Evolutionary conservation across 2,113 vertebrate species (phyloP), one percentile per base, ranked within the genome.

Genomic region (Xiphophorus couchianus): DNA sequence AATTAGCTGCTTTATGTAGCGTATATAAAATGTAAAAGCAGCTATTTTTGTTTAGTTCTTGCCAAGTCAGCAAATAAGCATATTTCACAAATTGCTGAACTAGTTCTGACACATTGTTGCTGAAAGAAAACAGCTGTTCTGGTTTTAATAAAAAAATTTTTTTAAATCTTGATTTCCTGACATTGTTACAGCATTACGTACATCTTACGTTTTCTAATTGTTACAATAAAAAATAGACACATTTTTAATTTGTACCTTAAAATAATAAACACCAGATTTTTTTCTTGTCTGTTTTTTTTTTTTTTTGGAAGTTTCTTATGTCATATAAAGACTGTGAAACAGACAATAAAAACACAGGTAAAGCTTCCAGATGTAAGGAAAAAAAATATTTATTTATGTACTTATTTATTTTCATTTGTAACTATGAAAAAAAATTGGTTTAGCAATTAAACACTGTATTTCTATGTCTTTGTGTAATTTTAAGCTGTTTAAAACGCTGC

Each of bases 371-470:
- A 44, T 78, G 61, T 73, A 74, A 65, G 62, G 74, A 17, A 73
- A 71, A 73, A 71, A 22, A 71, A 68, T 75, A 78, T 88, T 88
- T 93, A 86, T 93, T 90, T 92, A 90, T 92, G 91, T 74, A 92
- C 69, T 85, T 91, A 92, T 92, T 92, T 93, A 86, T 90, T 90
- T 89, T 87, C 60, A 44, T 87, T 86, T 88, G 61, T 91, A 89
- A 71, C 85, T 85, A 68, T 37, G 60, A n/a, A 79, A 62, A 78
- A 81, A 82, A 65, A 65, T 73, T 15, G 12, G 27, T 89, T 90
- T 85, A 80, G 69, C 78, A 81, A 80, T 67, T 71, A 65, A 81
- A 77, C 39, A 71, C 80, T 84, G 86, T 80, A 69, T 87, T 89
- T 90, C 13, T 85, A 81, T 78, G 71, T 86, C 77, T 84, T 73